Percentiles rank a stretch among this genome's conserved stretches.
Conservation (phyloP, 2,113 vertebrate genomes). For the Pavo muticus region DNA sequence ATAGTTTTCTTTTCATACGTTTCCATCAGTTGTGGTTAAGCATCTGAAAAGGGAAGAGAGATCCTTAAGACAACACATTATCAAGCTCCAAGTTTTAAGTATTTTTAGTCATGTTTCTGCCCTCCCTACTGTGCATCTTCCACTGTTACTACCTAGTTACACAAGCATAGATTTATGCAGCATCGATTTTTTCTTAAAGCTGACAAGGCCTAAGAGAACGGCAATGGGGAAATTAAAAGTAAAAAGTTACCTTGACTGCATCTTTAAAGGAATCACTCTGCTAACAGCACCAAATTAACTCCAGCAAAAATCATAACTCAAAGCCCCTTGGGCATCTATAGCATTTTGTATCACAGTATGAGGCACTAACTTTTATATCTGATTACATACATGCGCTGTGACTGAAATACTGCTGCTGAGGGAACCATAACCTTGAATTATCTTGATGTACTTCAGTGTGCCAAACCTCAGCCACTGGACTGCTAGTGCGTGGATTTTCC, state of each 20-base stretch:
- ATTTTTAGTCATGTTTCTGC: background rate
- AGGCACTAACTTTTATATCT: conserved; percentile 15
- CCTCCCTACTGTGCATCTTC: background rate
- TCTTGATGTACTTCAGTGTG: background rate
- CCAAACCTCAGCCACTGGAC: background rate
- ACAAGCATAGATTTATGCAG: conserved; percentile 19
- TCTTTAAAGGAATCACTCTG: conserved; percentile 31
- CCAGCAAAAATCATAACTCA: conserved; percentile 37
- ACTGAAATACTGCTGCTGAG: conserved; percentile 30
- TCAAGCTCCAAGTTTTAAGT: background rate
- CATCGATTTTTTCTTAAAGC: conserved; percentile 18
- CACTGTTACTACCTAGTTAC: background rate
- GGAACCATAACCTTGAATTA: conserved; percentile 48
- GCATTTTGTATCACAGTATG: conserved; percentile 11
- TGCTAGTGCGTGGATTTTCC: background rate
- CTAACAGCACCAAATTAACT: conserved; percentile 44
- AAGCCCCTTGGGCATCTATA: background rate
- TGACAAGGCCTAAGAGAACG: conserved; percentile 7
- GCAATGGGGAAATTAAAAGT: conserved; percentile 16
- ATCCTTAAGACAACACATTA: background rate
- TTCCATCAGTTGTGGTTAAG: background rate
- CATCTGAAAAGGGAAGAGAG: background rate
- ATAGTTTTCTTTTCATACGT: background rate
- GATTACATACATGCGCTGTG: background rate
- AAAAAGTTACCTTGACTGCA: conserved; percentile 42